phyloP scores from a whole-genome alignment of 2,113 vertebrate genomes.

The Jaculus jaculus region DNA sequence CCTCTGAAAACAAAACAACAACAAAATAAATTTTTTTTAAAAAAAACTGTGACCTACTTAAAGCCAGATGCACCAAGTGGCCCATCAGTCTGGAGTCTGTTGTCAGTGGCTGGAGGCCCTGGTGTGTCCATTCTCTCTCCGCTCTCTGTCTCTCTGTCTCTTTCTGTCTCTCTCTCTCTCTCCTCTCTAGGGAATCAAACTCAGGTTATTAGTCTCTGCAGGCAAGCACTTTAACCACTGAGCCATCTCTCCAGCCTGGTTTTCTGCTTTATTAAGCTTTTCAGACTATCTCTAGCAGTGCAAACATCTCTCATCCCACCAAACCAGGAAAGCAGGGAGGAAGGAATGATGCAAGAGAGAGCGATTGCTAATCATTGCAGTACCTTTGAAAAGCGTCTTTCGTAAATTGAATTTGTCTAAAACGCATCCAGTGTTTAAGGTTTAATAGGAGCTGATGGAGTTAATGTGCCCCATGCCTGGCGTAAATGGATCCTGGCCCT shows the following conservation, averaged over 20 bases:
- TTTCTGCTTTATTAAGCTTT: constrained; percentile 64
- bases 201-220: no score
- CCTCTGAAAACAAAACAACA: no score
- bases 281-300: neutral
- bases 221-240: no score
- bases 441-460: constrained; percentile 84
- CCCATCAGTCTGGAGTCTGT: no score
- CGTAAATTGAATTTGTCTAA: constrained; percentile 89
- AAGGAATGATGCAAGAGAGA: constrained; percentile 74
- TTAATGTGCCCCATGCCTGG: constrained; percentile 81
- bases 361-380: constrained; percentile 79
- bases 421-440: constrained; percentile 83
- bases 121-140: no score
- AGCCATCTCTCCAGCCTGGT: neutral
- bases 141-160: no score
- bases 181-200: no score
- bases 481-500: constrained; percentile 85
- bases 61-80: no score
- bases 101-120: no score
- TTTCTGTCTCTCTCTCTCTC: no score
- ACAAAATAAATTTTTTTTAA: no score
- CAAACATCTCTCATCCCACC: constrained; percentile 54
- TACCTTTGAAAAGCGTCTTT: constrained; percentile 81
- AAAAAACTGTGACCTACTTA: no score
- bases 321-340: constrained; percentile 76